Base-by-base conservation (phyloP, 2,113 vertebrate genomes). In the Phalacrocorax pelagicus region DNA sequence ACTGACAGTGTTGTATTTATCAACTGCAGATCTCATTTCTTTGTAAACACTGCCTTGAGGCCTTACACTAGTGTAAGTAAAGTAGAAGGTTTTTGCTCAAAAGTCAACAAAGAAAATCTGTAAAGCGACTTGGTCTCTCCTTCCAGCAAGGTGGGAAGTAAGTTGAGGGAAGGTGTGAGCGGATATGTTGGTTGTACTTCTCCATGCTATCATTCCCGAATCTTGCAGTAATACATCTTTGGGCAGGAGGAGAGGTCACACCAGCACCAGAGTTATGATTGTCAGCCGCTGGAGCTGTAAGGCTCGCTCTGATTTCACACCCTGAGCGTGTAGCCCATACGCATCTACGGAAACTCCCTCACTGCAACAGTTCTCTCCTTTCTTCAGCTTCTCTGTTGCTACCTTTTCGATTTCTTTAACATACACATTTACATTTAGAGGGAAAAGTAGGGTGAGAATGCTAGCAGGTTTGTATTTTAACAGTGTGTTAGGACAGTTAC, bases 31-130 rank as follows among this genome's bases (percentile, higher is more conserved):
- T 71, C 36, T n/a, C 6, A 34, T 47, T 67, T 81, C 29, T 67
- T 85, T 32, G 44, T 57, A 75, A 85, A 40, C 17, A 5, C 52
- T 87, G 40, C 51, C 54, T 58, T 83, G 46, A 86, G 58, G 22
- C 40, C 78, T 94, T 80, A 80, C 12, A 55, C 24, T 34, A 61
- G 8, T 27, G 20, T 67, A n/a, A 86, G 24, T 40, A 75, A 82
- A 73, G 11, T 22, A 74, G 23, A 61, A 63, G 22, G 2, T 2
- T 20, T 80, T 90, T 92, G 10, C 70, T 38, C 26, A 49, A 72
- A 32, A 22, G 66, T 24, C 2, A 74, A 40, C 5, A 42, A 40
- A 19, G 59, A 75, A 24, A 4, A 0, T 26, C 0, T 7, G 1
- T 63, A 55, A 34, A 92, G 55, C 23, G 54, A 29, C 27, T 66